Percentiles rank a stretch among this genome's conserved stretches.
Evolutionary conservation across 1,140 invertebrate genomes (phyloP).

Genomic region (Papilio polyxenes): DNA sequence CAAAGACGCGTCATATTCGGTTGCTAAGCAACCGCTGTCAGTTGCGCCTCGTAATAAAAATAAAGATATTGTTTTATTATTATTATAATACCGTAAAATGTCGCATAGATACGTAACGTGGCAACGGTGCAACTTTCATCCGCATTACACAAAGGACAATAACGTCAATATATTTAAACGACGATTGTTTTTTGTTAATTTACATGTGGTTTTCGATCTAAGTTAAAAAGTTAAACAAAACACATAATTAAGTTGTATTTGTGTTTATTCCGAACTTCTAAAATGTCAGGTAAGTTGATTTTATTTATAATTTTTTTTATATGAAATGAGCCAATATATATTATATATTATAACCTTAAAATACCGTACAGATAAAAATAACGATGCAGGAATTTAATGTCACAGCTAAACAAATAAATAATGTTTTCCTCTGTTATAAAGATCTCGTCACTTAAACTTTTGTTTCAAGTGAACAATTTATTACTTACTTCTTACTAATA

Average conservation of each 20-base stretch:
- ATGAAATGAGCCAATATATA: neutral
- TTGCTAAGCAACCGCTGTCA: constrained; percentile 58
- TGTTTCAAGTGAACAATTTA: too few relatives aligned
- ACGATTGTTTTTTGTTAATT: neutral
- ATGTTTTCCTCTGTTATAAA: neutral
- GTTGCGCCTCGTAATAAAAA: constrained; percentile 42
- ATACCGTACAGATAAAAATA: too few relatives aligned
- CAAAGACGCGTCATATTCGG: constrained; percentile 42
- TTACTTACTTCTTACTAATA: too few relatives aligned
- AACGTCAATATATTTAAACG: neutral
- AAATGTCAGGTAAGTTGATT: constrained; percentile 1
- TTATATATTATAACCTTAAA: neutral
- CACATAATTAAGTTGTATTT: neutral
- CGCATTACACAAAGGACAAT: constrained; percentile 29
- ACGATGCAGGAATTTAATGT: neutral
- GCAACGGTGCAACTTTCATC: constrained; percentile 50
- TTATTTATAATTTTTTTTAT: neutral
- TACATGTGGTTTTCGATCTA: neutral
- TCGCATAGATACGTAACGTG: constrained; percentile 62
- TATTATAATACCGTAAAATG: constrained; percentile 56
- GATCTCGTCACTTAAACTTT: neutral
- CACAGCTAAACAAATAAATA: neutral
- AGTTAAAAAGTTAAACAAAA: neutral
- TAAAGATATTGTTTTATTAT: constrained; percentile 63
- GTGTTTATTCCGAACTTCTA: neutral